These are phyloP conservation scores for Monoplex corrugatus DNA, from an alignment of 2,888 invertebrate genomes.

Conservation along the genomic window DNA sequence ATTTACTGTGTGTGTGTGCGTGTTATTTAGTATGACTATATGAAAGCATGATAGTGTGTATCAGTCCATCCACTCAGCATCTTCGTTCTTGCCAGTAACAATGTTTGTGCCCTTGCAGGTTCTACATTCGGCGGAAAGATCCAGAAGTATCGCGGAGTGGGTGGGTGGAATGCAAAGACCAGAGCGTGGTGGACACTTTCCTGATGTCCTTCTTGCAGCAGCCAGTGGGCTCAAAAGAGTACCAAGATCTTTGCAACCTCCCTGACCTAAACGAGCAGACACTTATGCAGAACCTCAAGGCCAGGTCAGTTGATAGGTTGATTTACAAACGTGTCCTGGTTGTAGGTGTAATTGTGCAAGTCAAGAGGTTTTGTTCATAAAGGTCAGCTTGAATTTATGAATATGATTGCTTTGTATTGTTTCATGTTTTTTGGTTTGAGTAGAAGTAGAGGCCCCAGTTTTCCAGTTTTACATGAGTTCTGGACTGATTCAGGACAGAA, in stretches of 20 bases:
- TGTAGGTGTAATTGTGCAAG: no score
- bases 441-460: no score
- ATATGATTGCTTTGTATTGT: no score
- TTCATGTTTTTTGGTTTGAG: no score
- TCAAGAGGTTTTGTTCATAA: no score
- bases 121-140: slow-evolving; percentile 93
- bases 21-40: neutral
- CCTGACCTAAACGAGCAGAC: slow-evolving; percentile 97
- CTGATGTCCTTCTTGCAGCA: slow-evolving; percentile 96
- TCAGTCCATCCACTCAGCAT: no score
- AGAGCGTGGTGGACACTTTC: slow-evolving; percentile 87
- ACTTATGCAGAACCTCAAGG: slow-evolving; percentile 91
- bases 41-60: no score
- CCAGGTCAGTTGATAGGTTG: slow-evolving; percentile 84
- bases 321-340: no score
- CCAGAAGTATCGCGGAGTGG: slow-evolving; percentile 66
- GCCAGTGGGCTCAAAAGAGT: slow-evolving; percentile 92
- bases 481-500: no score
- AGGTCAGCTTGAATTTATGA: no score
- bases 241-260: slow-evolving; percentile 96
- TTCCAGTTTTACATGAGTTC: no score
- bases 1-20: neutral
- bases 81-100: no score
- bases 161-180: slow-evolving; percentile 89
- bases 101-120: slow-evolving; percentile 86